Evolutionary conservation across 2,888 invertebrate genomes (phyloP).

Genomic region (Lasioglossum pauxillum): DNA sequence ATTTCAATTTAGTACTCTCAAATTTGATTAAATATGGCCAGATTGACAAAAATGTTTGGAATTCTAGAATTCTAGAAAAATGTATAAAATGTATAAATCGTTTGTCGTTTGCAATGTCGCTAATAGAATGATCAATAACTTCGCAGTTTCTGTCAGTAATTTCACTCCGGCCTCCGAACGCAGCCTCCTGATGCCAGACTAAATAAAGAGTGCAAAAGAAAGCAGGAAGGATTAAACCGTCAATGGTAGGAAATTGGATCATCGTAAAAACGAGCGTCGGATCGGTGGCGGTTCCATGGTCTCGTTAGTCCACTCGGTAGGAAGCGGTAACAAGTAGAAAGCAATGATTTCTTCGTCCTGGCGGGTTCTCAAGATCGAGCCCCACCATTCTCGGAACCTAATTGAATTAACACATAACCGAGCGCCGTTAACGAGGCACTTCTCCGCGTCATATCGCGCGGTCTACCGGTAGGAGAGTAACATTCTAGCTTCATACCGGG

Average conservation of each 20-base stretch:
- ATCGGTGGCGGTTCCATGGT: not conserved
- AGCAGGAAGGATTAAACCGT: not conserved
- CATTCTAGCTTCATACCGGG: constrained; percentile 13
- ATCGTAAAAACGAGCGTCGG: constrained; percentile 2
- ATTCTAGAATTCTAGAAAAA: no score
- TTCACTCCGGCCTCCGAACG: not conserved
- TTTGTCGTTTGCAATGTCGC: no score
- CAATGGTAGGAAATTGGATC: not conserved
- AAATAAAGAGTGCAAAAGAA: not conserved
- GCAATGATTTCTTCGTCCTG: constrained; percentile 74
- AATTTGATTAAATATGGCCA: no score
- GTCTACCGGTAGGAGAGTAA: not conserved
- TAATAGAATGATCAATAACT: not conserved
- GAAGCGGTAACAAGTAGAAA: constrained; percentile 61
- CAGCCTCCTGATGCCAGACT: not conserved
- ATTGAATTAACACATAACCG: constrained; percentile 16
- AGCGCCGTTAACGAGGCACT: constrained; percentile 17
- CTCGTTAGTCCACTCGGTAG: constrained; percentile 12
- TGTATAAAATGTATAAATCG: no score
- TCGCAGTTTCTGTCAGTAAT: not conserved
- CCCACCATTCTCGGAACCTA: constrained; percentile 14
- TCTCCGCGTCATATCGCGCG: constrained; percentile 11
- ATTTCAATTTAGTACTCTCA: no score
- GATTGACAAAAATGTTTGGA: no score
- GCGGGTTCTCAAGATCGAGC: constrained; percentile 64